These are phyloP conservation scores for Urophycis tenuis DNA, from an alignment of 2,797 vertebrate genomes.

Conservation along the genomic window DNA sequence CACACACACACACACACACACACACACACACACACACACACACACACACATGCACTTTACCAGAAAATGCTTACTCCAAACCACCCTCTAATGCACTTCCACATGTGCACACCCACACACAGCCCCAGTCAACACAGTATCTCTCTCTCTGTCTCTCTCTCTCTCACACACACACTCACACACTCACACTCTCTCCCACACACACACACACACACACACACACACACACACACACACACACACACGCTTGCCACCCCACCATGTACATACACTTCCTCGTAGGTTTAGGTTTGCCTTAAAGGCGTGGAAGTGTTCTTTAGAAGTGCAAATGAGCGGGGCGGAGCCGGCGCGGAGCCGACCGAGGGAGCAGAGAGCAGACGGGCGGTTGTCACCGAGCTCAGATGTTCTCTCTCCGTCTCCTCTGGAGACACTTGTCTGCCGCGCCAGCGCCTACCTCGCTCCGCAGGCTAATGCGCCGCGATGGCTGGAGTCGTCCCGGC, in stretches of 20 bases:
- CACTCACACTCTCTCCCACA: background rate
- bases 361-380: constrained; percentile 26
- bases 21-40: constrained; percentile 5
- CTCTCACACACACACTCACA: background rate
- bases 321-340: constrained; percentile 48
- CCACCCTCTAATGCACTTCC: background rate
- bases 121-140: background rate
- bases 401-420: constrained; percentile 2
- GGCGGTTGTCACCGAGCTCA: constrained; percentile 30
- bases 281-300: background rate
- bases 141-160: background rate
- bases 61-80: background rate
- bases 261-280: background rate
- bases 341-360: constrained; percentile 33
- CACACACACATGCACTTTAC: background rate
- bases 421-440: constrained; percentile 12
- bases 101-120: background rate
- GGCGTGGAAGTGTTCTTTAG: constrained; percentile 35
- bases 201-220: background rate
- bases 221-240: background rate
- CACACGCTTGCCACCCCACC: background rate
- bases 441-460: background rate
- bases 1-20: background rate
- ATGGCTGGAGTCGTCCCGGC: no score
- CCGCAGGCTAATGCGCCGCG: no score